Evolutionary conservation across 2,888 invertebrate species (phyloP).

Genomic region (Ganaspis brasiliensis): DNA sequence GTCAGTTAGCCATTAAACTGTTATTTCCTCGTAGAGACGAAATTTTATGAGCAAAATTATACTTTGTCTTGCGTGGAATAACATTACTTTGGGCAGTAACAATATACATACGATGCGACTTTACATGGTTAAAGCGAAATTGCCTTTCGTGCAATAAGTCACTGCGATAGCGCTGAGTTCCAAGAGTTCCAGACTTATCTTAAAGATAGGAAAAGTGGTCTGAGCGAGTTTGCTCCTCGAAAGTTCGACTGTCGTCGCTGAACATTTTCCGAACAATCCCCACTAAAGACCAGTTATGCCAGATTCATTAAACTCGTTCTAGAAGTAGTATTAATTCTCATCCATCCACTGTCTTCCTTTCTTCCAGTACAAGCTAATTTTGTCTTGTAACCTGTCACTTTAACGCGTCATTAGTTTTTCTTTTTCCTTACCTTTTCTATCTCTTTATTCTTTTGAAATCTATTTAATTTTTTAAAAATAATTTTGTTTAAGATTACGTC

Average conservation of each 20-base stretch:
- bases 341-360: neutral
- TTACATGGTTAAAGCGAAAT: conserved; percentile 45
- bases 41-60: conserved; percentile 11
- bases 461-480: neutral
- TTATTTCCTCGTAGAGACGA: neutral
- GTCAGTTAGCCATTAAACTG: neutral
- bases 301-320: conserved; percentile 34
- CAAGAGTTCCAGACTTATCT: conserved; percentile 39
- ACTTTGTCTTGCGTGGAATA: neutral
- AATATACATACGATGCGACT: conserved; percentile 26
- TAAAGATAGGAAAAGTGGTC: conserved; percentile 53
- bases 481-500: no score
- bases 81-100: conserved; percentile 19
- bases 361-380: neutral
- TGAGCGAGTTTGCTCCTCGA: conserved; percentile 47
- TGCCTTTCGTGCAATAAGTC: conserved; percentile 52
- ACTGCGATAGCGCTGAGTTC: conserved; percentile 48
- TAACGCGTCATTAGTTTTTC: conserved; percentile 16
- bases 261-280: conserved; percentile 31
- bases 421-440: neutral
- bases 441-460: neutral
- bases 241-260: conserved; percentile 28
- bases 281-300: conserved; percentile 11
- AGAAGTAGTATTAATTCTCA: conserved; percentile 8
- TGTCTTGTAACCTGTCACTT: conserved; percentile 3